These are phyloP conservation scores for Lissocephala sabroskyi DNA, from an alignment of 2,888 invertebrate species.

Conservation along the genomic window DNA sequence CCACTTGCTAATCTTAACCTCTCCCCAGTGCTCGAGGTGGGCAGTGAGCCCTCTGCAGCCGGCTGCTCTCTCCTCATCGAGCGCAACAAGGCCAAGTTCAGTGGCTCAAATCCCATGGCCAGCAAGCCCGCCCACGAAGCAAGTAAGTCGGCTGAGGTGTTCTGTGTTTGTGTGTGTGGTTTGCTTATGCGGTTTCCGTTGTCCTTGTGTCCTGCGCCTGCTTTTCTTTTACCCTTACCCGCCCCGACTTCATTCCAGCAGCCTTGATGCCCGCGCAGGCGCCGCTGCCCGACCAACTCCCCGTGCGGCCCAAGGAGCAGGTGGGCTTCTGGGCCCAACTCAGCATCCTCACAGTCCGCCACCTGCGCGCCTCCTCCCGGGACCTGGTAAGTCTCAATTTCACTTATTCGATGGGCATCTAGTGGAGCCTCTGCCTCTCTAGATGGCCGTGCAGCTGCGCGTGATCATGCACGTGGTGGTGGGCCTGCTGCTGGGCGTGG, in stretches of 20 bases:
- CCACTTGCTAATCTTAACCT: neutral
- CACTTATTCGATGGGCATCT: too few relatives aligned
- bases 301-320: conserved; percentile 51
- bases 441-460: conserved; percentile 75
- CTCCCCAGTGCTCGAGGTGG: conserved; percentile 75
- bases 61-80: conserved; percentile 73
- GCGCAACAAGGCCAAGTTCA: conserved; percentile 62
- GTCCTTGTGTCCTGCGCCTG: conserved; percentile 31
- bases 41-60: conserved; percentile 68
- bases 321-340: conserved; percentile 71
- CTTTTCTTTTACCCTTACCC: conserved; percentile 18
- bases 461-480: conserved; percentile 84
- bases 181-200: conserved; percentile 10
- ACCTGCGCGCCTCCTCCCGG: conserved; percentile 69
- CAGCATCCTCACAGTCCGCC: conserved; percentile 73
- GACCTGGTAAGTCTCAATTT: conserved; percentile 72
- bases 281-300: too few relatives aligned
- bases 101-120: conserved; percentile 8
- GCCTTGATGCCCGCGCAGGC: too few relatives aligned
- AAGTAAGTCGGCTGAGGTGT: conserved; percentile 31
- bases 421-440: neutral
- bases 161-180: conserved; percentile 33
- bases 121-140: conserved; percentile 33
- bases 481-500: conserved; percentile 84
- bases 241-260: conserved; percentile 45